A percentile compares a stretch with the other conserved stretches of the same genome.
Evolutionary conservation across 2,797 vertebrate species (phyloP).

Genomic region (Sylvilagus floridanus): DNA sequence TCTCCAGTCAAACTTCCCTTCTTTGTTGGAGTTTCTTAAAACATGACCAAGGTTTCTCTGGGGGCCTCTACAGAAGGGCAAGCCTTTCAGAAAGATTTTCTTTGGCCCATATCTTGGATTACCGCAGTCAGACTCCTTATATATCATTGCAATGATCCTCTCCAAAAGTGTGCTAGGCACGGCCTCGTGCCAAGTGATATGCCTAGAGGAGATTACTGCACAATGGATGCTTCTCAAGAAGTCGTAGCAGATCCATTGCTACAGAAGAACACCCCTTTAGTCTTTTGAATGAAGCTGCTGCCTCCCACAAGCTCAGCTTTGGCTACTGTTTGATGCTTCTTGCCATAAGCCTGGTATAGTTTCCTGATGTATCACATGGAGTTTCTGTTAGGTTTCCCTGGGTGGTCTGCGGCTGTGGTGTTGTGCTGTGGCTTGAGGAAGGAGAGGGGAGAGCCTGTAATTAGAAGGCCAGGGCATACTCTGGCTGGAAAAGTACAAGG

Average conservation of each 20-base stretch:
- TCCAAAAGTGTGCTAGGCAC: slow-evolving; percentile 8
- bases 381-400: slow-evolving; percentile 45
- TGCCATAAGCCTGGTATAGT: background rate
- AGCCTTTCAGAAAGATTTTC: background rate
- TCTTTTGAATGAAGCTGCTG: slow-evolving; percentile 34
- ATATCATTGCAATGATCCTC: slow-evolving; percentile 2
- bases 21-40: background rate
- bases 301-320: background rate
- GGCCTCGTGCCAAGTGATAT: background rate
- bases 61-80: background rate
- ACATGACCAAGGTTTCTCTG: background rate
- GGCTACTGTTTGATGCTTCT: slow-evolving; percentile 48
- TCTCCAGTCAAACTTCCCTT: background rate
- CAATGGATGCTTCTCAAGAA: slow-evolving; percentile 29
- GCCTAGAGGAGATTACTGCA: background rate
- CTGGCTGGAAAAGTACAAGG: background rate
- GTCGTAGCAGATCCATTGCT: background rate
- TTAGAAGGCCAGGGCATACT: slow-evolving; percentile 33
- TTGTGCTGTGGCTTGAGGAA: slow-evolving; percentile 54
- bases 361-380: background rate
- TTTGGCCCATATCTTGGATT: slow-evolving; percentile 9
- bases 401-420: slow-evolving; percentile 27
- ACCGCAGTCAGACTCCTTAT: background rate
- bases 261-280: background rate
- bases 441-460: slow-evolving; percentile 2